Base-by-base conservation (phyloP, 2,113 vertebrate genomes). In the Oreochromis spilurus region DNA sequence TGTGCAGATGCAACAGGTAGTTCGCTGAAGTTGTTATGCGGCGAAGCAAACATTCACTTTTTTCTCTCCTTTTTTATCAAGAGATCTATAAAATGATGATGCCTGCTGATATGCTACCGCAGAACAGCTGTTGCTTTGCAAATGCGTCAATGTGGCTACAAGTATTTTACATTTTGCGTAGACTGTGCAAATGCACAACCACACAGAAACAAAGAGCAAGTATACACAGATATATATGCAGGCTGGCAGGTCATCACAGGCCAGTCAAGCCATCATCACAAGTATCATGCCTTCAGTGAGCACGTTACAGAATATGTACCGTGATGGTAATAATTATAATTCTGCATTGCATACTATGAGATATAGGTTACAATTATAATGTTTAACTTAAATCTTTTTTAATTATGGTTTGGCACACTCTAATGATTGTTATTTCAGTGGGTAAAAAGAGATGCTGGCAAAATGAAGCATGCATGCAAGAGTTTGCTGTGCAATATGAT, bases 71-170 rank as follows among this genome's bases (percentile, higher is more conserved):
- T 10, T 54, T 79, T 83, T 80, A 19, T 81, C 36, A 72, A 14
- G 24, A 48, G 21, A 70, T 19, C 78, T 48, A 79, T 91, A 65
- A 87, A 93, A 81, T 8, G 26, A 75, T 79, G 14, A 65, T 48
- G 48, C 2, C 54, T 43, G 54, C 54, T 84, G 52, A 53, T 6
- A 57, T 11, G 16, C n/a, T 4, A 79, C 86, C 87, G 81, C 88
- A 88, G 70, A 78, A 88, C 17, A 8, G 78, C 88, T 89, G 85
- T 60, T 87, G 79, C 87, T 93, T 94, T 93, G 90, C 93, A 94
- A 93, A 87, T 94, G 88, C 93, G 91, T 95, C 94, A 94, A 6
- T 91, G 93, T 81, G 95, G 91, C 45, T 19, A 67, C 81, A 57
- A 72, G 29, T n/a, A 58, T 90, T 92, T 87, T 89, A 91, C 62